A percentile compares a stretch with the other conserved stretches of the same genome.
Conservation (phyloP, 1,140 invertebrate genomes). For the Bombus sylvicola region DNA sequence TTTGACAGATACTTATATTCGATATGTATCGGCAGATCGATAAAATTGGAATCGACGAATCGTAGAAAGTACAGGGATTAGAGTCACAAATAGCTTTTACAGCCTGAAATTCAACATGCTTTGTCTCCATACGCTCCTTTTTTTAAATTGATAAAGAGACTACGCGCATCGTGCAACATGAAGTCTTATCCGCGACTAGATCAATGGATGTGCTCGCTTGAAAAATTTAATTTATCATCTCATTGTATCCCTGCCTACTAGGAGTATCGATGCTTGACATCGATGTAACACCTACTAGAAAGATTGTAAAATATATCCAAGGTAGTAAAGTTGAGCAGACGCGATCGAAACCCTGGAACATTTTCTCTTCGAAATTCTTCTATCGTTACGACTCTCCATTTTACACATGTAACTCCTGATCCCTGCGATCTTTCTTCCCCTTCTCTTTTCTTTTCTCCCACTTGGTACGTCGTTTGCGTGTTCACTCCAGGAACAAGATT, state of each 20-base stretch:
- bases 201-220: too few species aligned
- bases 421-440: neutral
- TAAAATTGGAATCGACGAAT: neutral
- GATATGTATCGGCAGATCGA: neutral
- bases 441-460: neutral
- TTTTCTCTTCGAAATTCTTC: neutral
- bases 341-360: neutral
- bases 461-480: neutral
- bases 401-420: slow-evolving; percentile 13
- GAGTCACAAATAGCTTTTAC: too few species aligned
- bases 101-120: too few species aligned
- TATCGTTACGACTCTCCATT: neutral
- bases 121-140: too few species aligned
- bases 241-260: neutral
- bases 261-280: too few species aligned
- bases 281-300: too few species aligned
- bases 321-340: neutral
- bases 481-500: neutral
- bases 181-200: too few species aligned
- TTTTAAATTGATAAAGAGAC: too few species aligned
- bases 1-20: neutral
- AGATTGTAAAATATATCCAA: too few species aligned
- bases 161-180: too few species aligned
- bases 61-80: neutral
- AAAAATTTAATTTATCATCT: neutral